Evolutionary conservation across 30 jellyfish, hydroid and myxozoan species (phyloP).

Genomic region (Haliclystus octoradiatus): DNA sequence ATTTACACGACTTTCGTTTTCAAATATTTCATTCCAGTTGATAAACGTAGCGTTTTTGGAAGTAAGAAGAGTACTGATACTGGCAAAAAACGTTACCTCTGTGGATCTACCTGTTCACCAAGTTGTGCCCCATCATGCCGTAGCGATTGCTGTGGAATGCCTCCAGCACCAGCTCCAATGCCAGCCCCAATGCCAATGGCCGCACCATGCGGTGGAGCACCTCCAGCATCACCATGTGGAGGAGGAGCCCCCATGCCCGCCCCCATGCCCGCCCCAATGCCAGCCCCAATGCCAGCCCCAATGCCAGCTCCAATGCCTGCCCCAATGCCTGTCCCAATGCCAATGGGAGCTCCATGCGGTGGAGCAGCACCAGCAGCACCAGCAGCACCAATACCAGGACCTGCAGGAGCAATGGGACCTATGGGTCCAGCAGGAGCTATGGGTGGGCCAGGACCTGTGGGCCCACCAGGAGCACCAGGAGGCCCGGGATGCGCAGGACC

Average conservation of each 20-base stretch:
- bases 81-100: slow-evolving; percentile 90
- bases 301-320: slow-evolving; percentile 48
- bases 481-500: slow-evolving; percentile 32
- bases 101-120: slow-evolving; percentile 87
- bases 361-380: neutral
- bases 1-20: too few species aligned
- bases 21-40: slow-evolving; percentile 2
- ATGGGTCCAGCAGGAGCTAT: slow-evolving; percentile 2
- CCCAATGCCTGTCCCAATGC: slow-evolving; percentile 29
- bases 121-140: slow-evolving; percentile 68
- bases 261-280: neutral
- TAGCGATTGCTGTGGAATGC: slow-evolving; percentile 40
- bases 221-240: slow-evolving; percentile 49
- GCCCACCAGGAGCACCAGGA: slow-evolving; percentile 28
- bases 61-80: slow-evolving; percentile 64
- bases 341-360: neutral
- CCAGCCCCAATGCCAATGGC: slow-evolving; percentile 34
- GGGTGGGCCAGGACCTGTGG: slow-evolving; percentile 41
- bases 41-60: slow-evolving; percentile 64
- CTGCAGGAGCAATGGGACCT: neutral
- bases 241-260: slow-evolving; percentile 37
- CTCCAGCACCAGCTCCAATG: slow-evolving; percentile 12
- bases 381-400: neutral
- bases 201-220: slow-evolving; percentile 59
- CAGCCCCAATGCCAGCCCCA: neutral